Conservation (phyloP, 2,113 vertebrate genomes). For the Barbus barbus region DNA sequence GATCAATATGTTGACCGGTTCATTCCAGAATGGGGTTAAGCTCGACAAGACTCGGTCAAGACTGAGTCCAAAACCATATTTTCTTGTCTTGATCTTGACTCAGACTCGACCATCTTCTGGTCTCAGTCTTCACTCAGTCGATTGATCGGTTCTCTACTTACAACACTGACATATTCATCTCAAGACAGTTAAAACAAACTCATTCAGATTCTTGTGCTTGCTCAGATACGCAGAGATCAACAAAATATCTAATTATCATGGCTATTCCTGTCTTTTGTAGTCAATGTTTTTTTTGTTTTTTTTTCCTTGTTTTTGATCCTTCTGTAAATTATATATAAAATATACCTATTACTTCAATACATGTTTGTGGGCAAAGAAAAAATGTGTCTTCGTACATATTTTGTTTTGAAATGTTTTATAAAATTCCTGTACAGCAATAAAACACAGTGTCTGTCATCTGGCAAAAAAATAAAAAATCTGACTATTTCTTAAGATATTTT, state of each 20-base stretch:
- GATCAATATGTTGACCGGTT: background rate
- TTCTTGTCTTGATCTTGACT: too few species aligned
- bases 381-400: slow-evolving; percentile 71
- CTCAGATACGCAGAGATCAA: slow-evolving; percentile 52
- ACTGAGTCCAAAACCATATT: background rate
- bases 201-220: slow-evolving; percentile 54
- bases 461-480: background rate
- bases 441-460: slow-evolving; percentile 69
- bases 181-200: background rate
- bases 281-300: slow-evolving; percentile 24
- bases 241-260: slow-evolving; percentile 56
- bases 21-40: background rate
- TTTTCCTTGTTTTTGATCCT: slow-evolving; percentile 52
- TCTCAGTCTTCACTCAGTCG: too few species aligned
- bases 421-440: slow-evolving; percentile 82
- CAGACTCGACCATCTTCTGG: background rate
- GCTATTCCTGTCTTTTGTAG: slow-evolving; percentile 68
- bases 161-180: background rate
- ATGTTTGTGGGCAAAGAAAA: slow-evolving; percentile 69
- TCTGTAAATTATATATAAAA: slow-evolving; percentile 71
- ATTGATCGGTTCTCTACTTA: too few species aligned
- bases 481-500: background rate
- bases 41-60: too few species aligned
- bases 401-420: slow-evolving; percentile 79
- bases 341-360: slow-evolving; percentile 66